Base-by-base conservation (phyloP, 2,113 vertebrate genomes). In the Vidua chalybeata region DNA sequence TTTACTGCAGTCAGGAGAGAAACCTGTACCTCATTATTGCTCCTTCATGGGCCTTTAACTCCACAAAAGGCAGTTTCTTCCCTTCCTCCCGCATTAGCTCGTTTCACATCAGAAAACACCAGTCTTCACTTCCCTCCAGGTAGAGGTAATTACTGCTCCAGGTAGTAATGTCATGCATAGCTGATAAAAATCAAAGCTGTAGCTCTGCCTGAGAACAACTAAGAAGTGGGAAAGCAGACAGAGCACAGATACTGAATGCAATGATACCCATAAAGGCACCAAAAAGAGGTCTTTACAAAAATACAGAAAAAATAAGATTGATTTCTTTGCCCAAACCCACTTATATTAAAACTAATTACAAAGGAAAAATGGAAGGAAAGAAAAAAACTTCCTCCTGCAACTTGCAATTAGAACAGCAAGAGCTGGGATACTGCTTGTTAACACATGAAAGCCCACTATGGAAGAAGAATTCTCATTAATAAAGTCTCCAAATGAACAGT, bases 141-240 rank as follows among this genome's bases (percentile, higher is more conserved):
- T 2, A 93, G 62, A 80, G 41, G 27, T 77, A 90, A 84, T 90
- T 84, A 77, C 48, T 84, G 56, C 63, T 71, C 56, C 35, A 77
- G 80, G 56, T 41, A 46, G 55, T 19, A 72, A 73, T 16, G 64
- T 52, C 84, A 73, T 20, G 43, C 48, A 56, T 2, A 89, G 84
- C 86, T 91, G 61, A 66, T 59, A 81, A 87, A 92, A 83, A 77
- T 77, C 73, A 93, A 92, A 95, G 84, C 52, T 82, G 37, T 81
- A 66, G 77, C 28, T 86, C 87, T 67, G 74, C 73, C 89, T 48
- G 55, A 45, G 46, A 84, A 30, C 43, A 87, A 13, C 19, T 22
- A 46, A 46, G 33, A 16, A 63, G 59, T 2, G 28, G 27, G 43
- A 37, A 90, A 43, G 24, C 16, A 80, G 41, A 61, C 13, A 67